These are phyloP conservation scores for Eulemur mongoz DNA, from an alignment of 2,797 vertebrate genomes.

Conservation along the genomic window DNA sequence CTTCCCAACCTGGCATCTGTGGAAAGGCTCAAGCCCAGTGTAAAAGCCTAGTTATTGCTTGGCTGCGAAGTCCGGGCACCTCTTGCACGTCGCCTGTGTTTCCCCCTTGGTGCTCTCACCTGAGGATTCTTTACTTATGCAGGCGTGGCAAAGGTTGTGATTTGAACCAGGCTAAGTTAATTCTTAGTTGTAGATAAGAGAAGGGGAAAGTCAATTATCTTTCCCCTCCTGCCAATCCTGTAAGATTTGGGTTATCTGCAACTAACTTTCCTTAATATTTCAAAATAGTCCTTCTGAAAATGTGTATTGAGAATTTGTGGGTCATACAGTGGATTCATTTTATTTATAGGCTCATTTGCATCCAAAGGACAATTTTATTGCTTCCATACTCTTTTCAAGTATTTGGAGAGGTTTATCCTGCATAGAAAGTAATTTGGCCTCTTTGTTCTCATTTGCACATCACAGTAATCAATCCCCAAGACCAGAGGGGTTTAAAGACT, in stretches of 20 bases:
- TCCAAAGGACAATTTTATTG: not conserved
- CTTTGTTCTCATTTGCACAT: not conserved
- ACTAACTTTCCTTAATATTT: not conserved
- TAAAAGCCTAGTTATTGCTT: not conserved
- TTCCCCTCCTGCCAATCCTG: not conserved
- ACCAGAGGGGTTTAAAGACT: not conserved
- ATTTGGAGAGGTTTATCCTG: constrained; percentile 3
- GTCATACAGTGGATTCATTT: not conserved
- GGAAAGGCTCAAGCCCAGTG: not conserved
- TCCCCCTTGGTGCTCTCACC: not conserved
- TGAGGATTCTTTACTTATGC: too few relatives aligned
- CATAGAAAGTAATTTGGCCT: not conserved
- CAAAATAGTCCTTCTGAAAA: not conserved
- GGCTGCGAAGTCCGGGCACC: not conserved
- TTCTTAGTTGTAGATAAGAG: not conserved
- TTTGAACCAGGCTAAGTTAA: not conserved
- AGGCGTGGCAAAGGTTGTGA: not conserved
- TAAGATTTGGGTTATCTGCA: not conserved
- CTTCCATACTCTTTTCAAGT: not conserved
- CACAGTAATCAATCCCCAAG: not conserved
- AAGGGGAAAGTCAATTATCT: not conserved
- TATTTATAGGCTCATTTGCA: not conserved
- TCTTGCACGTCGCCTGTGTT: not conserved
- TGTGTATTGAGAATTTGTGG: not conserved
- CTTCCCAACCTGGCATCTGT: not conserved